Evolutionary conservation across 2,797 vertebrate genomes (phyloP), one percentile per base, ranked within the genome.

Genomic region (Salarias fasciatus): DNA sequence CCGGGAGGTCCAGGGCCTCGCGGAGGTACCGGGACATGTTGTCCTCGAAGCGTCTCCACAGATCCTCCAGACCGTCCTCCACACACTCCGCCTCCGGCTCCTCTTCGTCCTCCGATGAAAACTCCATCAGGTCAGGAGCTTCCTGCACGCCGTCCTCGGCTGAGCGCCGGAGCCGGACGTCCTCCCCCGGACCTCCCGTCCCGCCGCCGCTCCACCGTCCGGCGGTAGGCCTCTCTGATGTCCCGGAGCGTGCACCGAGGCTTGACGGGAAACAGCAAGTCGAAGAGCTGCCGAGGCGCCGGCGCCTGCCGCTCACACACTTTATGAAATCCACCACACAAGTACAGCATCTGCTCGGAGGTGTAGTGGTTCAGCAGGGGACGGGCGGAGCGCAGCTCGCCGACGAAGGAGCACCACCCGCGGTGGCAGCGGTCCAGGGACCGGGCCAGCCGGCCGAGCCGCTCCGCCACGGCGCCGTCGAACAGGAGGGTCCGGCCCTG

Each of bases 351-450:
- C 84, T 94, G 94, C 51, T 89, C 90, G 0, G 93, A 90, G 2
- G 89, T 93, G 82, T 84, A 94, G 63, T 90, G 79, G 79, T 94
- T 94, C 54, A 94, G 72, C 18, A 88, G n/a, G 44, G 63, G 77
- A 65, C 86, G 92, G 12, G 47, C 49, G 13, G 82, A 88, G 18
- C 93, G 91, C 69, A 86, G 87, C 37, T 83, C 75, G 2, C 72
- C 36, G 57, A 94, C 55, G 61, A 90, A 88, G 43, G 57, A 78
- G 45, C 70, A 33, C 93, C 93, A 94, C 5, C 92, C 87, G 12
- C 29, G 62, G 7, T 93, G 78, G 69, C 93, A 93, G 5, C 1
- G 31, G 2, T 94, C 92, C 92, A 94, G 88, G 3, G 81, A 83
- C 24, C 87, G 87, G 30, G 80, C 83, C 3, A 94, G 82, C 5